Percentiles rank a stretch among this genome's conserved stretches.
phyloP scores from a whole-genome alignment of 2,797 vertebrate genomes.

The Amblyraja radiata region DNA sequence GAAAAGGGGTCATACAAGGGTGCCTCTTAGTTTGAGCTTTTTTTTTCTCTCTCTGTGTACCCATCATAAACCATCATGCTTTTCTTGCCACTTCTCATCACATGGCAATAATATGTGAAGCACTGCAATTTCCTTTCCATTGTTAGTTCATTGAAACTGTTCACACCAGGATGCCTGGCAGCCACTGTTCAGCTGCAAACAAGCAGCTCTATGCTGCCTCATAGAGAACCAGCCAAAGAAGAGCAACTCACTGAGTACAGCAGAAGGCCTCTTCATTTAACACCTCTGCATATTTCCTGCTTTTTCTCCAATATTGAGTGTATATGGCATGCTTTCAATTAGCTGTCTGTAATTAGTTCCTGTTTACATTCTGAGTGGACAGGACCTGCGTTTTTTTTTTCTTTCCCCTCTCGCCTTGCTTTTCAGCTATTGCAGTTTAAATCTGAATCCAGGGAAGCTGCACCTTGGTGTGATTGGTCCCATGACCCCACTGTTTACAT shows the following conservation, averaged over 20 bases:
- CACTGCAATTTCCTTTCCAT: slow-evolving; percentile 34
- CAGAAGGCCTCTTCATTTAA: slow-evolving; percentile 19
- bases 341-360: slow-evolving; percentile 18
- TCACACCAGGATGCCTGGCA: slow-evolving; percentile 35
- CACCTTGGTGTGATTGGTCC: background rate
- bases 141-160: slow-evolving; percentile 24
- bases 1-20: slow-evolving; percentile 51
- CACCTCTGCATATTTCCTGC: slow-evolving; percentile 30
- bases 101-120: slow-evolving; percentile 36
- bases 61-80: slow-evolving; percentile 24
- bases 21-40: background rate
- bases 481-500: background rate
- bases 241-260: background rate
- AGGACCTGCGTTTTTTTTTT: background rate
- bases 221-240: slow-evolving; percentile 7
- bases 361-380: slow-evolving; percentile 17
- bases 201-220: background rate
- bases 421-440: background rate
- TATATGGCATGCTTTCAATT: slow-evolving; percentile 25
- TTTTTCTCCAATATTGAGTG: slow-evolving; percentile 9
- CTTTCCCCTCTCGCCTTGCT: background rate
- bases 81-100: slow-evolving; percentile 26
- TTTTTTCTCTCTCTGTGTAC: background rate
- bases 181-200: background rate
- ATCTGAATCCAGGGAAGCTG: background rate